A percentile compares a stretch with the other conserved stretches of the same genome.
These are phyloP conservation scores for Distichodus sexfasciatus DNA, from an alignment of 2,797 vertebrate species.

Conservation along the genomic window DNA sequence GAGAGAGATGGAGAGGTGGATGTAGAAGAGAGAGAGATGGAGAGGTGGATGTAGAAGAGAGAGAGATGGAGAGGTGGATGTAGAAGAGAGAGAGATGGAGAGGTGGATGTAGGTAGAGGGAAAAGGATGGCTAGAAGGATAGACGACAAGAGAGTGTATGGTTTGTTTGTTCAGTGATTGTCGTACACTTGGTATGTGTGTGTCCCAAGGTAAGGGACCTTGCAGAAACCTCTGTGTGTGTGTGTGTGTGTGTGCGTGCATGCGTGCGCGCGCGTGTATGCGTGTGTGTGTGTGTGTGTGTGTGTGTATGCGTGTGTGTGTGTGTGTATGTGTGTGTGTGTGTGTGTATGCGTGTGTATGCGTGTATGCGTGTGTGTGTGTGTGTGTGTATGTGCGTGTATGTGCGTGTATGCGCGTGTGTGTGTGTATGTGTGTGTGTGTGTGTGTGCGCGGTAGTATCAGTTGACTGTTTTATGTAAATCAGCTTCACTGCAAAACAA, in stretches of 20 bases:
- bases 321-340: background rate
- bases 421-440: conserved; percentile 4
- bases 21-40: conserved; percentile 28
- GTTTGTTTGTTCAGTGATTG: background rate
- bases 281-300: conserved; percentile 17
- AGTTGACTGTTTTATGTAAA: conserved; percentile 32
- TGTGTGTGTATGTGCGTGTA: background rate
- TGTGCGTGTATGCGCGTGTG: background rate
- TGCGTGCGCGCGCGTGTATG: conserved; percentile 18
- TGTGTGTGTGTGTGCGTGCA: conserved; percentile 29
- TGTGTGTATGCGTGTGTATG: background rate
- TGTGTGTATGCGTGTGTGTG: background rate
- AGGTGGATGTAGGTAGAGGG: background rate
- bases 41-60: no score
- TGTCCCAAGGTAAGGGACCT: no score
- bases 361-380: background rate
- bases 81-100: no score
- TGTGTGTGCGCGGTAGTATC: background rate
- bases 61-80: no score
- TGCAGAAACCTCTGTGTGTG: conserved; percentile 31
- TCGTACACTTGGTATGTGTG: conserved; percentile 38
- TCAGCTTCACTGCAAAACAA: conserved; percentile 7
- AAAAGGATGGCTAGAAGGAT: no score
- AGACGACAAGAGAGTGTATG: background rate
- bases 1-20: conserved; percentile 24